Evolutionary conservation across 1,140 invertebrate genomes (phyloP), one percentile per base, ranked within the genome.

Genomic region (Babylonia areolata): DNA sequence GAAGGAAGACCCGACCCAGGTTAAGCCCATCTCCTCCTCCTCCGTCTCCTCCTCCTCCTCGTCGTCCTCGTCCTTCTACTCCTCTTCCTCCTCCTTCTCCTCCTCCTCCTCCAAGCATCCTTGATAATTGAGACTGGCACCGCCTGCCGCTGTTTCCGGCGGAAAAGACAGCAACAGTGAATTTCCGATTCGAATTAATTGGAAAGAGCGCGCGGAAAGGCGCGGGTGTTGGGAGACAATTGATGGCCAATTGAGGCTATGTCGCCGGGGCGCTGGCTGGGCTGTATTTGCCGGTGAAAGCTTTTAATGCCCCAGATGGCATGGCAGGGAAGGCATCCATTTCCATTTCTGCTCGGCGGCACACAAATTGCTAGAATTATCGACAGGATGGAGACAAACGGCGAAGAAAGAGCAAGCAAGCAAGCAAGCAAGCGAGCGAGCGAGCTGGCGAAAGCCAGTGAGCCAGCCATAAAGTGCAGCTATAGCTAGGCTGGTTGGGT

Each of bases 101-200:
- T n/a, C n/a, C n/a, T n/a, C n/a, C n/a, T n/a, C n/a, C n/a, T 73
- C 33, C 71, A 35, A 31, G 71, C 71, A 73, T 33, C 71, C 33
- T 69, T 31, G 64, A 33, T 73, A 73, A 73, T 73, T 28, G 71
- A 28, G 71, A 1, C 12, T 15, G 31, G 71, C 71, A 35, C 71
- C 71, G 77, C 39, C 77, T 40, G 77, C 17, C 77, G 12, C 31
- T 28, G 58, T 71, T 82, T 82, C 81, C 81, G 81, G 81, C 81
- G 81, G 81, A 82, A 69, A 71, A 46, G 81, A 54, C 81, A 64
- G 81, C 51, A 69, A 82, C 81, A 71, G 31, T 69, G 64, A 71
- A 82, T 82, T 82, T 82, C 81, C 81, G 81, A 82, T 82, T 82
- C 81, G 81, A 82, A 82, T 82, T 82, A 82, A 82, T 82, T 82